Evolutionary conservation across 2,113 vertebrate genomes (phyloP).

Genomic region (Nymphicus hollandicus): DNA sequence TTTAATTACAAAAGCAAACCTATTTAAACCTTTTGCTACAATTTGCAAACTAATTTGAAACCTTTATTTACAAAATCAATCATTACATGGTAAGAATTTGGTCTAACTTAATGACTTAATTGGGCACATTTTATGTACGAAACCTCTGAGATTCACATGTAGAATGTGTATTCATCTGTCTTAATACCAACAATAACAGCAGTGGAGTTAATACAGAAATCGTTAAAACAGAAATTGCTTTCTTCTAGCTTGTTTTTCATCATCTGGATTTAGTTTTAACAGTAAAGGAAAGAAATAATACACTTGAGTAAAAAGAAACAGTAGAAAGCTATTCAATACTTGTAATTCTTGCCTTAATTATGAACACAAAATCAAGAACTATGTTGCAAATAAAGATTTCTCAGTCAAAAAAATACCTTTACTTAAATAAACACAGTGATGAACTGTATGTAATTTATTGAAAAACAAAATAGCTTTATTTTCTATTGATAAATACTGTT

Average conservation of each 20-base stretch:
- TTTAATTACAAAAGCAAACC: conserved; percentile 36
- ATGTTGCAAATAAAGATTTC: not conserved
- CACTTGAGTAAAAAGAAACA: not conserved
- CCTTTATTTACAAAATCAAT: conserved; percentile 20
- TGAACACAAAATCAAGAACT: not conserved
- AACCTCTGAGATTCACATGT: not conserved
- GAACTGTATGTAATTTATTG: not conserved
- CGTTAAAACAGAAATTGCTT: not conserved
- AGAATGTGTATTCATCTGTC: not conserved
- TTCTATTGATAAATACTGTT: not conserved
- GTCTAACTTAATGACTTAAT: not conserved
- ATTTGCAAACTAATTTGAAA: not conserved
- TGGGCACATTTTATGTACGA: not conserved
- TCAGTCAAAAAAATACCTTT: not conserved
- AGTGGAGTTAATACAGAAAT: not conserved
- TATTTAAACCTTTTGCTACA: not conserved
- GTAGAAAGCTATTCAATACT: not conserved
- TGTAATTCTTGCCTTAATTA: not conserved
- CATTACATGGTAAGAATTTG: not conserved
- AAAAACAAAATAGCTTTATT: not conserved
- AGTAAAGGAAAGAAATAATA: not conserved
- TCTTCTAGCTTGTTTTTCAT: not conserved
- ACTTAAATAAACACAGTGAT: not conserved
- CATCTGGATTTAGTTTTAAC: not conserved
- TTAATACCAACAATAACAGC: not conserved